These are phyloP conservation scores for Origma solitaria DNA, from an alignment of 2,113 vertebrate genomes.

Conservation along the genomic window DNA sequence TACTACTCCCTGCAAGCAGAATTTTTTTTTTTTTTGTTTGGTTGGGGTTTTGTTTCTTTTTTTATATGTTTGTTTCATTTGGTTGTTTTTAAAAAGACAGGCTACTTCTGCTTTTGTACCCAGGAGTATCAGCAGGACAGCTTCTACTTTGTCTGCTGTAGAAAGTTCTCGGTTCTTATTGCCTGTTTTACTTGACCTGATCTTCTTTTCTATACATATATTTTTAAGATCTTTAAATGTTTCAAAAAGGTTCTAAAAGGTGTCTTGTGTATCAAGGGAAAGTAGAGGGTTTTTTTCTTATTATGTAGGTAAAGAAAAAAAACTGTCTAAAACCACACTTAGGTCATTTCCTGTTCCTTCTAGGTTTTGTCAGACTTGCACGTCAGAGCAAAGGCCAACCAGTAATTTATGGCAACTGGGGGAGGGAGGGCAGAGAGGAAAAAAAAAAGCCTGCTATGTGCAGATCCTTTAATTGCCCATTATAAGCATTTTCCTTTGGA, in stretches of 20 bases:
- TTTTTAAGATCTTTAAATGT: neutral
- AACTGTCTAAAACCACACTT: slow-evolving; percentile 46
- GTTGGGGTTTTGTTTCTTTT: neutral
- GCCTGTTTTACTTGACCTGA: neutral
- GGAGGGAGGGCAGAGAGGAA: neutral
- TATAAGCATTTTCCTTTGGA: slow-evolving; percentile 43
- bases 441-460: slow-evolving; percentile 20
- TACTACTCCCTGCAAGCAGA: neutral
- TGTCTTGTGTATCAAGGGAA: neutral
- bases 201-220: neutral
- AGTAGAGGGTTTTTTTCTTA: neutral
- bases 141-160: neutral
- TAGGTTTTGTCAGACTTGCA: slow-evolving; percentile 53
- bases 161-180: neutral
- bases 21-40: neutral
- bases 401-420: slow-evolving; percentile 52
- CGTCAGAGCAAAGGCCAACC: slow-evolving; percentile 50
- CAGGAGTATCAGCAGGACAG: neutral
- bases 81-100: neutral
- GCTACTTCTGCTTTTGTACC: slow-evolving; percentile 39
- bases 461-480: slow-evolving; percentile 51
- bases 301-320: slow-evolving; percentile 41
- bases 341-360: slow-evolving; percentile 63
- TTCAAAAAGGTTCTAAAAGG: neutral
- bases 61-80: neutral